phyloP scores from a whole-genome alignment of 2,888 invertebrate genomes.

The Salticus scenicus region DNA sequence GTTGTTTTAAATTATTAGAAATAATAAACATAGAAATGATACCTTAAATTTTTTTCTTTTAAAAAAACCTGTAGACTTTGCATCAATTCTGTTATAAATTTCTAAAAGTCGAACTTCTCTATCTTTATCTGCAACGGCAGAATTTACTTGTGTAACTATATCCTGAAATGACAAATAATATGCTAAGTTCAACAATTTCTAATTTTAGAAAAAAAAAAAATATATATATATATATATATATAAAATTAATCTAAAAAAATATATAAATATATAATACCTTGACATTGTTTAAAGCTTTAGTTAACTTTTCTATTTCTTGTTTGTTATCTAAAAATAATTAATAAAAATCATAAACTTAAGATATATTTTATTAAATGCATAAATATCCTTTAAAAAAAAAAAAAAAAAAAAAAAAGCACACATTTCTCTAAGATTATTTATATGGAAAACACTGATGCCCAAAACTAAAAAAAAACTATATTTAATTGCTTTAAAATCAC shows the following conservation, averaged over 20 bases:
- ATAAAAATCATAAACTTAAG: no score
- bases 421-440: no score
- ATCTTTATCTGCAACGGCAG: conserved; percentile 94
- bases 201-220: neutral
- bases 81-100: conserved; percentile 93
- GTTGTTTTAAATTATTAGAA: no score
- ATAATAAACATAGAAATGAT: neutral
- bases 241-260: neutral
- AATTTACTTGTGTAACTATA: conserved; percentile 91
- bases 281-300: conserved; percentile 39
- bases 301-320: conserved; percentile 40
- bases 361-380: no score
- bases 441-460: no score
- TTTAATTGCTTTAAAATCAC: no score
- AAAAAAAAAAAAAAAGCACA: no score
- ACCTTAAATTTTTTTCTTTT: conserved; percentile 85
- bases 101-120: conserved; percentile 91
- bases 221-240: neutral
- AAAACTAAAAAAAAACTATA: no score
- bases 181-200: neutral
- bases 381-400: no score
- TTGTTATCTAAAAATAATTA: conserved; percentile 59
- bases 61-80: conserved; percentile 87
- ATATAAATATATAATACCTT: conserved; percentile 27
- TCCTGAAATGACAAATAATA: conserved; percentile 78